Conservation (phyloP, 2,113 vertebrate species). For the Labeo rohita region DNA sequence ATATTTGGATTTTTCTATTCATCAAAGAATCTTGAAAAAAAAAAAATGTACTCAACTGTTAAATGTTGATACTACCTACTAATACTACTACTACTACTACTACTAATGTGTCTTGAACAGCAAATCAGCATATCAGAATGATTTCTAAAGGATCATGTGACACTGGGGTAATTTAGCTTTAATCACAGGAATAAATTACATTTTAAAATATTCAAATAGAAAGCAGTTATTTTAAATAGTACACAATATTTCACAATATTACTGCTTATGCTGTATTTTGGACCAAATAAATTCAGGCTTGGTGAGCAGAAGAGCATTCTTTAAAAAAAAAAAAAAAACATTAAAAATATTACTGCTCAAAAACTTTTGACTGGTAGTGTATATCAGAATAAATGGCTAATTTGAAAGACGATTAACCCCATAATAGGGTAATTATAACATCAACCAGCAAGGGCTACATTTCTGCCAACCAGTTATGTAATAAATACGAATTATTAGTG, state of each 20-base stretch:
- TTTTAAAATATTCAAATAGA: not conserved
- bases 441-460: no score
- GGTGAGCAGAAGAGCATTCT: not conserved
- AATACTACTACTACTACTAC: no score
- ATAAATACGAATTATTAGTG: not conserved
- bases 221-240: not conserved
- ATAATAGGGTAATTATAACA: no score
- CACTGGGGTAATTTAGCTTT: not conserved
- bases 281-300: not conserved
- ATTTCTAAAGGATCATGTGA: not conserved
- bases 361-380: not conserved
- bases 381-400: no score
- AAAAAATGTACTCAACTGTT: not conserved
- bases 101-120: not conserved
- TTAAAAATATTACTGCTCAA: no score
- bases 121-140: not conserved
- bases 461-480: not conserved
- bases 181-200: not conserved
- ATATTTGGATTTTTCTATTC: no score
- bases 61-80: not conserved
- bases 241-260: not conserved
- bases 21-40: no score
- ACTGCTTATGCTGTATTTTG: no score
- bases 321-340: no score
- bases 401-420: no score